Evolutionary conservation across 2,888 invertebrate species (phyloP).

Genomic region (Chymomyza caudatula): DNA sequence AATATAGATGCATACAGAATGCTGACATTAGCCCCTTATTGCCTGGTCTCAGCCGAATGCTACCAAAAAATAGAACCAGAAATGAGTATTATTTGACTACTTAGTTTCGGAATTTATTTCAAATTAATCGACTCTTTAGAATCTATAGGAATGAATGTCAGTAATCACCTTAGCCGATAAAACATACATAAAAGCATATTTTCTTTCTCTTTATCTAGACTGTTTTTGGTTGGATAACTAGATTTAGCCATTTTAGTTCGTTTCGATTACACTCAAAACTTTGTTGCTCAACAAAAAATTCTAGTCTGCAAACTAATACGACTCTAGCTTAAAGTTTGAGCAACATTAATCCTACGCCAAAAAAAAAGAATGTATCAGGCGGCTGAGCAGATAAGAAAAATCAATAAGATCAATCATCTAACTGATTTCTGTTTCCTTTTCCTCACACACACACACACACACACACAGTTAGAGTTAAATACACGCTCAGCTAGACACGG

Average conservation of each 20-base stretch:
- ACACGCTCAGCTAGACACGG: background rate
- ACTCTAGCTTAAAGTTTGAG: background rate
- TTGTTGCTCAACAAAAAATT: background rate
- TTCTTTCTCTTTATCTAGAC: too few species aligned
- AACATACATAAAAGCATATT: too few species aligned
- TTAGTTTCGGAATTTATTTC: too few species aligned
- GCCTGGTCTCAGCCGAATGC: too few species aligned
- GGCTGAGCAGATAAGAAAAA: slow-evolving; percentile 45
- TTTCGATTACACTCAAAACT: background rate
- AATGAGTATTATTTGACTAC: too few species aligned
- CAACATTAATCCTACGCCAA: background rate
- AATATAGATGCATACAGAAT: too few species aligned
- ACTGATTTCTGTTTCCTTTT: slow-evolving; percentile 20
- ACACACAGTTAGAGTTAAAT: background rate
- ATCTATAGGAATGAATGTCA: too few species aligned
- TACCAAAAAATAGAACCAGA: too few species aligned
- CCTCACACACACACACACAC: background rate
- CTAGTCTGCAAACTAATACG: slow-evolving; percentile 15
- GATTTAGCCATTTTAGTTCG: background rate
- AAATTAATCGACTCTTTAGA: too few species aligned
- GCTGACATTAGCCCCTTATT: too few species aligned
- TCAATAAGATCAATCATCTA: slow-evolving; percentile 68
- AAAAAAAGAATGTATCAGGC: background rate
- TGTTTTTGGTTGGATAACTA: too few species aligned
- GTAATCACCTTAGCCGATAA: too few species aligned